phyloP scores from a whole-genome alignment of 2,797 vertebrate species.

The Graptemys geographica region DNA sequence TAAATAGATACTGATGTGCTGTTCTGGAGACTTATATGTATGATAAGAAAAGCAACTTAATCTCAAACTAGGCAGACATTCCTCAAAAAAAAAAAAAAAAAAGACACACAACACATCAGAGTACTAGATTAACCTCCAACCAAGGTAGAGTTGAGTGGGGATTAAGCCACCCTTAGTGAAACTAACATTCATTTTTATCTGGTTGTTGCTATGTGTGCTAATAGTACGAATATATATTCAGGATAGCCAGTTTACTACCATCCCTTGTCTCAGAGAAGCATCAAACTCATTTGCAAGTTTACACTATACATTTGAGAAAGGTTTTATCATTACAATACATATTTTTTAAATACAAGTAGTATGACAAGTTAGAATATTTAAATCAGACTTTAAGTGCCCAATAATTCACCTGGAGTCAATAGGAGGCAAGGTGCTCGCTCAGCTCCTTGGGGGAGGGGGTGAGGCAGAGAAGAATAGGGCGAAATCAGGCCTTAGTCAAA shows the following conservation, averaged over 20 bases:
- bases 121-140: slow-evolving; percentile 17
- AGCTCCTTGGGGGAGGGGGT: accelerated
- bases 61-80: slow-evolving; percentile 37
- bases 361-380: slow-evolving; percentile 19
- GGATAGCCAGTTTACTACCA: neutral
- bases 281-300: slow-evolving; percentile 33
- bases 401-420: neutral
- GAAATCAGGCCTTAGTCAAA: neutral
- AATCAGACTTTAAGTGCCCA: neutral
- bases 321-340: neutral
- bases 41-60: slow-evolving; percentile 65
- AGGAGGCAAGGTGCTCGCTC: neutral
- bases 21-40: slow-evolving; percentile 15
- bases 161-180: slow-evolving; percentile 45
- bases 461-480: neutral
- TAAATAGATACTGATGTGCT: slow-evolving; percentile 66
- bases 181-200: neutral
- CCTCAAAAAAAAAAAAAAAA: neutral
- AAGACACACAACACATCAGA: neutral
- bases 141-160: neutral
- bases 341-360: slow-evolving; percentile 34
- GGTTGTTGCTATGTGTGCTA: neutral
- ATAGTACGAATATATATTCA: slow-evolving; percentile 32
- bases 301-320: neutral
- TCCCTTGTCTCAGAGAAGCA: slow-evolving; percentile 16